These are phyloP conservation scores for Dicerorhinus sumatrensis DNA, from an alignment of 2,113 vertebrate species.

Conservation along the genomic window DNA sequence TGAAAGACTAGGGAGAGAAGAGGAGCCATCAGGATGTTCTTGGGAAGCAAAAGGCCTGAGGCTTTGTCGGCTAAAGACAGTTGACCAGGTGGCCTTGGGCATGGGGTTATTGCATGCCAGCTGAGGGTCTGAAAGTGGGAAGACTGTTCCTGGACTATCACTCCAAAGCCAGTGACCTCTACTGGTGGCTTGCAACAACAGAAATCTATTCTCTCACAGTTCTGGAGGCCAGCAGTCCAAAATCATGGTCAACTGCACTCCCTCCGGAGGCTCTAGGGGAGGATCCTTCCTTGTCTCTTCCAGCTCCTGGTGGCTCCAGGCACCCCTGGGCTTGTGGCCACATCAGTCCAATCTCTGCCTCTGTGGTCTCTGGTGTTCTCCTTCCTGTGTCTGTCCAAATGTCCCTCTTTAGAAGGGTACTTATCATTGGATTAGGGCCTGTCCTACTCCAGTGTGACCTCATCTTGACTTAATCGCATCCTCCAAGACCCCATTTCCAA, in stretches of 20 bases:
- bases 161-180: not conserved
- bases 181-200: not conserved
- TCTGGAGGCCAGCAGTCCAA: not conserved
- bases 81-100: not conserved
- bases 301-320: not conserved
- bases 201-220: not conserved
- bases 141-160: not conserved
- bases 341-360: not conserved
- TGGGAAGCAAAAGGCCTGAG: not conserved
- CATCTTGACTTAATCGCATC: not conserved
- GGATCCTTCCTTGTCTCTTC: not conserved
- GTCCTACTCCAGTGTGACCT: not conserved
- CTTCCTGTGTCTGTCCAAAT: not conserved
- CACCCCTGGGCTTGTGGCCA: not conserved
- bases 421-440: not conserved
- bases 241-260: not conserved
- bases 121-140: not conserved
- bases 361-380: not conserved
- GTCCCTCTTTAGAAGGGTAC: not conserved
- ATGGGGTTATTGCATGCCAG: not conserved
- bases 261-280: not conserved
- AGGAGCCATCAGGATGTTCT: not conserved
- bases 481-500: not conserved
- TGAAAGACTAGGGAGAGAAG: too few relatives aligned
- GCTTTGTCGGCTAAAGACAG: not conserved